Evolutionary conservation across 2,113 vertebrate genomes (phyloP).

Genomic region (Gavia stellata): DNA sequence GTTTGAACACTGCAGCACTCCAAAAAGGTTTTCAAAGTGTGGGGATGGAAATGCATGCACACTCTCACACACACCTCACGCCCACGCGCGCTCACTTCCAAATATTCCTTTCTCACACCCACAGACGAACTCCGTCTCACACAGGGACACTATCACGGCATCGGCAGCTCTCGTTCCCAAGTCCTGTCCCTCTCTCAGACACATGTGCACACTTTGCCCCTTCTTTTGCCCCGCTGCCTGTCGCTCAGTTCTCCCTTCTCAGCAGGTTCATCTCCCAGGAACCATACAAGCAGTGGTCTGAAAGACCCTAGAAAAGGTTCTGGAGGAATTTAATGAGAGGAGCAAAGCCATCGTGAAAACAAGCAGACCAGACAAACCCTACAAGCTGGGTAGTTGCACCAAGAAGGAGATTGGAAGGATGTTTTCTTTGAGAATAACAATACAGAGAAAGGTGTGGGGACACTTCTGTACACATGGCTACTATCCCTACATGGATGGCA

Average conservation of each 20-base stretch:
- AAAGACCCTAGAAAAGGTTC: not conserved
- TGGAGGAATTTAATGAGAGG: not conserved
- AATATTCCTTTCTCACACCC: constrained; percentile 36
- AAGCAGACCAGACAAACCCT: not conserved
- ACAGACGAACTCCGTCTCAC: not conserved
- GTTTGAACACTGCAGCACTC: not conserved
- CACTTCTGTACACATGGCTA: not conserved
- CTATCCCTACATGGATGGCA: not conserved
- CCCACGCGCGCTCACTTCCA: not conserved
- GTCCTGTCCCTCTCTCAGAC: not conserved
- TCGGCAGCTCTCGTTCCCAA: not conserved
- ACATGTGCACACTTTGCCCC: not conserved
- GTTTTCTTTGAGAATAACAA: not conserved
- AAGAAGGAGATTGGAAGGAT: not conserved
- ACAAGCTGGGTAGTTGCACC: too few species aligned
- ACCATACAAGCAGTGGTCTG: not conserved
- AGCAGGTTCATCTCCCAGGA: not conserved
- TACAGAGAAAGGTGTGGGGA: not conserved
- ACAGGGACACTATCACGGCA: not conserved
- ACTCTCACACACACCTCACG: constrained; percentile 49
- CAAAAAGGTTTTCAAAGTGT: not conserved
- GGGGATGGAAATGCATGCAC: constrained; percentile 7
- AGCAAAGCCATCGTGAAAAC: not conserved
- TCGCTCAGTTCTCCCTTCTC: not conserved
- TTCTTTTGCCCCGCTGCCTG: accelerated